phyloP scores from a whole-genome alignment of 2,888 invertebrate species.

The Drosophila multiciliata region DNA sequence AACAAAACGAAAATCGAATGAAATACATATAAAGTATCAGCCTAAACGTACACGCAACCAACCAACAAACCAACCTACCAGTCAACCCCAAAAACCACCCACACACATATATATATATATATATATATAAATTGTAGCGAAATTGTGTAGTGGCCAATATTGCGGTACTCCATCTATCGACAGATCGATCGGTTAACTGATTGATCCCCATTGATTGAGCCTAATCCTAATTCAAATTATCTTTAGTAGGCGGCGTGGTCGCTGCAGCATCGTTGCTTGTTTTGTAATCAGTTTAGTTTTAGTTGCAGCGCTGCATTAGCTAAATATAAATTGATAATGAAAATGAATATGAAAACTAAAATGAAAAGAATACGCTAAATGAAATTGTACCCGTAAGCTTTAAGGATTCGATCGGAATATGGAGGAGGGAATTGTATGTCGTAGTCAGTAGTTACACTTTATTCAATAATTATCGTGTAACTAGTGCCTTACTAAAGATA shows the following conservation, averaged over 20 bases:
- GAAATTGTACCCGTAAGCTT: conserved; percentile 73
- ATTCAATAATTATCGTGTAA: conserved; percentile 79
- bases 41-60: conserved; percentile 43
- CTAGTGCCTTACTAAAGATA: conserved; percentile 85
- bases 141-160: conserved; percentile 16
- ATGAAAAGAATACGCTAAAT: conserved; percentile 64
- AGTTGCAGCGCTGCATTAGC: conserved; percentile 50
- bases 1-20: background rate
- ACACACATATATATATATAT: conserved; percentile 25
- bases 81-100: conserved; percentile 14
- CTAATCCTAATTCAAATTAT: conserved; percentile 52
- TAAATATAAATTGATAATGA: conserved; percentile 28
- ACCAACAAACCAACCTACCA: conserved; percentile 40
- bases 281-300: conserved; percentile 60
- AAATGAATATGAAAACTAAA: conserved; percentile 41
- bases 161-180: conserved; percentile 21
- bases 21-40: conserved; percentile 48
- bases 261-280: conserved; percentile 46
- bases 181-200: conserved; percentile 19
- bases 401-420: conserved; percentile 53
- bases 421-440: conserved; percentile 53
- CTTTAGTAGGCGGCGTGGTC: conserved; percentile 67
- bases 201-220: conserved; percentile 20
- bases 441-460: conserved; percentile 85
- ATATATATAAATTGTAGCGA: conserved; percentile 24